Evolutionary conservation across 35 echinoderm and acorn worm species (phyloP).

Genomic region (Strongylocentrotus purpuratus): DNA sequence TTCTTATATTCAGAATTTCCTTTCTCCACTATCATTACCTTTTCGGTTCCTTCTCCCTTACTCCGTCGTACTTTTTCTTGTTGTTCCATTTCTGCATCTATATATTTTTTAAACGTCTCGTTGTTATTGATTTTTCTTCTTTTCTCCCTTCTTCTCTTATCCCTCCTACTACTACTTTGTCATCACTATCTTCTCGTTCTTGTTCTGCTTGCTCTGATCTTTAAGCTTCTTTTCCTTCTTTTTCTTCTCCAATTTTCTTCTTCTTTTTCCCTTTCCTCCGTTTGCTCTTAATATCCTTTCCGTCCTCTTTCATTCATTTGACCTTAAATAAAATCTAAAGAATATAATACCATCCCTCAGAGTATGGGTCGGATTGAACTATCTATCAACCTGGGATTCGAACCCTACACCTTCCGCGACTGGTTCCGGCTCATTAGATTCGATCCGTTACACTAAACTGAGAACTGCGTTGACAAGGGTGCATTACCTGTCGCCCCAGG

Average conservation of each 20-base stretch:
- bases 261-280: neutral
- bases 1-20: neutral
- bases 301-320: neutral
- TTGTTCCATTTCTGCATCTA: too few relatives aligned
- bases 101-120: too few relatives aligned
- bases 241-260: neutral
- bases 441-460: neutral
- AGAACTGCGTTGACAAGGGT: neutral
- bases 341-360: neutral
- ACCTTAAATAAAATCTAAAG: neutral
- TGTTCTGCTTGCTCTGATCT: neutral
- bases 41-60: too few relatives aligned
- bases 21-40: too few relatives aligned
- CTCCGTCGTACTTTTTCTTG: too few relatives aligned
- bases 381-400: neutral
- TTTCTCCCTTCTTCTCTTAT: neutral
- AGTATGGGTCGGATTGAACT: neutral
- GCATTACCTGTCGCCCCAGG: neutral
- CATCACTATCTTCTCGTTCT: neutral
- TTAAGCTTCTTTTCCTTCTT: neutral
- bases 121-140: neutral
- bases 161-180: neutral
- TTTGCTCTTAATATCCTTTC: neutral
- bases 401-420: neutral
- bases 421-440: neutral